phyloP scores from a whole-genome alignment of 1,140 invertebrate species.

The Ceratina calcarata region DNA sequence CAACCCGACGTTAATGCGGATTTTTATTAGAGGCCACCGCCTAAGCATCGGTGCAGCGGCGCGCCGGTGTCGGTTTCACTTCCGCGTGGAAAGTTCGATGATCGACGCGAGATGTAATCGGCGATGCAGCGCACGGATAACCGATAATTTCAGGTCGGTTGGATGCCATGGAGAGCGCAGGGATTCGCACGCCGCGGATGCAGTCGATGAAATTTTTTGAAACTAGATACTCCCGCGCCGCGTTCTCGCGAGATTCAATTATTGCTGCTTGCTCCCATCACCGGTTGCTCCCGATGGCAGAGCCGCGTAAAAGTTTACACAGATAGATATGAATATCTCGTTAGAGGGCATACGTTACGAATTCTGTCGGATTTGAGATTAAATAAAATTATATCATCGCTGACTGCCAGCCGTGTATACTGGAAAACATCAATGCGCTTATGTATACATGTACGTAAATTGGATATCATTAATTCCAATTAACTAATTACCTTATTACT shows the following conservation, averaged over 20 bases:
- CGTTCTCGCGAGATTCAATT: constrained; percentile 32
- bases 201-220: constrained; percentile 23
- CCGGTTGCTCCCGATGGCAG: background rate
- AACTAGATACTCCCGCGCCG: constrained; percentile 30
- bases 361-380: too few species aligned
- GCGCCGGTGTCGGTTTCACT: constrained; percentile 36
- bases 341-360: background rate
- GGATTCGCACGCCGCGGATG: background rate
- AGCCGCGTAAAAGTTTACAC: constrained; percentile 29
- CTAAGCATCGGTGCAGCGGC: background rate
- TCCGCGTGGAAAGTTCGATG: constrained; percentile 55
- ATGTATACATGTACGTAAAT: too few species aligned
- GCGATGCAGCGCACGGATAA: constrained; percentile 38
- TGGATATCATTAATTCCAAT: too few species aligned
- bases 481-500: too few species aligned
- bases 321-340: constrained; percentile 9
- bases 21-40: constrained; percentile 31
- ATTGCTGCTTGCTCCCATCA: constrained; percentile 2
- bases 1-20: constrained; percentile 34
- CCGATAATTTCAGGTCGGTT: constrained; percentile 44
- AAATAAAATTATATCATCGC: too few species aligned
- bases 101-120: constrained; percentile 43
- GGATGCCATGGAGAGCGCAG: constrained; percentile 16
- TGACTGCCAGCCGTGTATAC: too few species aligned
- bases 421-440: too few species aligned